Conservation (phyloP, 1,140 invertebrate species). For the Macrobrachium nipponense region DNA sequence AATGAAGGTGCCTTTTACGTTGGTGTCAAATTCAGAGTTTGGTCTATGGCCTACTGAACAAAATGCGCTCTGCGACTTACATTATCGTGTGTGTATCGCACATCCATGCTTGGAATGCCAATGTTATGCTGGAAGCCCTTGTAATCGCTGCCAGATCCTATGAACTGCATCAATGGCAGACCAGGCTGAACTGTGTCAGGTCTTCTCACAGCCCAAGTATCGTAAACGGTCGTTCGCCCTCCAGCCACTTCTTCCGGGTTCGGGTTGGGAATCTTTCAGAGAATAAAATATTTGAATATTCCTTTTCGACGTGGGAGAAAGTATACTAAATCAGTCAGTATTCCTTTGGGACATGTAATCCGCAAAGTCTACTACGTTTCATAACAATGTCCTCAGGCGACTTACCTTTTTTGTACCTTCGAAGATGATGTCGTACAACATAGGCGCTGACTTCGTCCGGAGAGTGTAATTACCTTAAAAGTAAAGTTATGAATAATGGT, state of each 20-base stretch:
- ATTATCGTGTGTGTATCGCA: conserved; percentile 51
- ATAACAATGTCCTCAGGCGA: background rate
- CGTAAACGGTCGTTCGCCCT: conserved; percentile 59
- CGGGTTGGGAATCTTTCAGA: conserved; percentile 59
- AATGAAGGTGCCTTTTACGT: no score
- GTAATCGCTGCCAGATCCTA: conserved; percentile 60
- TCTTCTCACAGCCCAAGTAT: conserved; percentile 55
- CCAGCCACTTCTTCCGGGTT: conserved; percentile 43
- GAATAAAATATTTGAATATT: background rate
- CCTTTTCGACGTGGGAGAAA: no score
- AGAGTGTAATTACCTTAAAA: conserved; percentile 56
- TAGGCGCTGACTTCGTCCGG: conserved; percentile 29
- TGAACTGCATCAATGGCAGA: conserved; percentile 26
- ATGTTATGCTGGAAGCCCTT: conserved; percentile 55
- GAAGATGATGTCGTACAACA: conserved; percentile 32
- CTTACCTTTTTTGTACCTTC: conserved; percentile 32
- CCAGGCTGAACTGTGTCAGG: conserved; percentile 19
- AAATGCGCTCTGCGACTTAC: conserved; percentile 12
- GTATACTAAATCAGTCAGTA: no score
- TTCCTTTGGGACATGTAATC: no score
- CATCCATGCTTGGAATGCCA: conserved; percentile 52
- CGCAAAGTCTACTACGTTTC: background rate
- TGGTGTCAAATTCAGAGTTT: no score
- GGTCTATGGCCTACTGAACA: no score
- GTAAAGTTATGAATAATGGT: background rate